phyloP scores from a whole-genome alignment of 2,797 vertebrate genomes.

The Gorsachius magnificus region DNA sequence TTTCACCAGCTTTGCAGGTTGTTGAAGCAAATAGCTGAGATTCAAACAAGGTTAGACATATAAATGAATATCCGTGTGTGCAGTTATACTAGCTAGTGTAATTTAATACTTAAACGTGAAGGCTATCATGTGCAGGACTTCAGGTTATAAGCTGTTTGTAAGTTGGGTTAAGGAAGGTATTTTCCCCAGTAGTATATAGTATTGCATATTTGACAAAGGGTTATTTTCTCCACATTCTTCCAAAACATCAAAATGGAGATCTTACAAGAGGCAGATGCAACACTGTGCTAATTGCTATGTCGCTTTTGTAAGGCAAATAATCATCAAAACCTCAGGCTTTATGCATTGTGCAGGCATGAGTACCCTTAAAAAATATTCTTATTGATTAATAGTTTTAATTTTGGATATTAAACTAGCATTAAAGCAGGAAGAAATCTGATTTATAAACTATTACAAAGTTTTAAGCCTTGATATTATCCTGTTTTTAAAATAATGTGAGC shows the following conservation, averaged over 20 bases:
- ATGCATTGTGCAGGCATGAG: neutral
- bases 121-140: neutral
- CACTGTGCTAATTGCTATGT: neutral
- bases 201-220: neutral
- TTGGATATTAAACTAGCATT: neutral
- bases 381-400: neutral
- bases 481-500: neutral
- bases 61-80: neutral
- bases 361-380: neutral
- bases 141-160: neutral
- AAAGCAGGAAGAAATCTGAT: neutral
- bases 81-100: neutral
- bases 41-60: neutral
- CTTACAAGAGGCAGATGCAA: neutral
- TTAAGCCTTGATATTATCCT: neutral
- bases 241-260: neutral
- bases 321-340: neutral
- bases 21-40: neutral
- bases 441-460: neutral
- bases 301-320: neutral
- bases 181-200: neutral
- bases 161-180: neutral
- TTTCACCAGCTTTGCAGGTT: neutral
- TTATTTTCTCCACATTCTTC: neutral
- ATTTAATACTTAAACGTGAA: neutral